Evolutionary conservation across 2,113 vertebrate genomes (phyloP), one percentile per base, ranked within the genome.

Genomic region (Xiphophorus couchianus): DNA sequence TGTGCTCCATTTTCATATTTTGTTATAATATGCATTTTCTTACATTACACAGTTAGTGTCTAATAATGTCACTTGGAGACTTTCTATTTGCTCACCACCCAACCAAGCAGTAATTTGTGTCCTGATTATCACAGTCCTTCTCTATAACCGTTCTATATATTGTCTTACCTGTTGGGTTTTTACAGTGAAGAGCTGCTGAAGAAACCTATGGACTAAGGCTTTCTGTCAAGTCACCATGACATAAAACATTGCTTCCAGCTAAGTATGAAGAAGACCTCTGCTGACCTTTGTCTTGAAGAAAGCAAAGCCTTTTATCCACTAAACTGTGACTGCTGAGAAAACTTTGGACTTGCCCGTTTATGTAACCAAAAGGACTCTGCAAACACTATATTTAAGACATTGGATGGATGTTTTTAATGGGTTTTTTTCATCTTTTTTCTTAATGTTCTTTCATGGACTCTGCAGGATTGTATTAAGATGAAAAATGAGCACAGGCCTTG

Each of bases 11-110:
- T 58, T 58, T 25, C 22, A 58, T n/a, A 27, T 73, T 65, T 68
- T 76, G 39, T 80, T 51, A 64, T 75, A 27, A 15, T 61, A 65
- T 27, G 28, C 54, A 12, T 76, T 63, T 71, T 74, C 68, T 71
- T 73, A 84, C 72, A 84, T 84, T 72, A 69, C 27, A 63, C 71
- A 27, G 69, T 81, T 69, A 31, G 10, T 25, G 65, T 73, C 66
- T 77, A 71, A 76, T 35, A 65, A 73, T 86, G 91, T 82, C 77
- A 76, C 83, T 88, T 92, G 83, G 85, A 83, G 83, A 84, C 89
- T 83, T 84, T 89, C 30, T 13, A 8, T 44, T 85, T 79, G 89
- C 88, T 82, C 83, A 81, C 88, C 88, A 73, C 87, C 91, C 64
- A 48, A 27, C 28, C 15, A 48, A 42, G 62, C 82, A n/a, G 51